Base-by-base conservation (phyloP, 2,888 invertebrate genomes). In the Proisotoma minuta region DNA sequence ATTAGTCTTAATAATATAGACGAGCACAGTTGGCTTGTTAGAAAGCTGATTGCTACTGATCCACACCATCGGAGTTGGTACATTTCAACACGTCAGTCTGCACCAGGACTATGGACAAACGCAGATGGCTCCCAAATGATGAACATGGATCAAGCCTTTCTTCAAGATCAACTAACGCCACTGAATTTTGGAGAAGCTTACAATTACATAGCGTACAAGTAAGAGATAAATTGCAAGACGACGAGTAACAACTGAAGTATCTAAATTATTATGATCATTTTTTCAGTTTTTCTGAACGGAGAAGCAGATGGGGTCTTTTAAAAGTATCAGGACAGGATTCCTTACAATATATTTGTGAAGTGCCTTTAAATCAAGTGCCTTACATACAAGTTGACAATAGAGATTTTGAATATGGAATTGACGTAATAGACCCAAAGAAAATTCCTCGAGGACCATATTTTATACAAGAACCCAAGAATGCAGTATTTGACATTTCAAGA, bases 391-490 rank as follows among this genome's bases (percentile, higher is more conserved):
- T 84, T 72, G 74, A 75, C 49, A 85, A 87, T 71, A 83, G 92
- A 54, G 86, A 87, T 47, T 89, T 88, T 76, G 87, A 89, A 48
- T 96, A 93, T 79, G 95, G 95, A 0, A 77, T 91, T 57, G 87
- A 90, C 75, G 84, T 91, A 49, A 84, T 82, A 70, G 89, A 96
- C 78, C 87, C 88, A 0, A 84, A 85, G 64, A 84, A 85, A 75
- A 86, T 96, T 70, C 91, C 92, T 0, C 82, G 87, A 71, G 96
- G 96, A 0, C 97, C 97, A 2, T 88, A 84, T 75, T 94, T 97
- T 76, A 86, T 88, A 8, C 85, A 86, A 74, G 90, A 95, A 76
- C 95, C 96, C 0, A 81, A 82, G 15, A 86, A 89, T 76, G 88
- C 85, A 20, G 88, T 91, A 15, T 92, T 89, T 78, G 94, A 94